A percentile compares a stretch with the other conserved stretches of the same genome.
Evolutionary conservation across 2,797 vertebrate genomes (phyloP).

Genomic region (Morus bassanus): DNA sequence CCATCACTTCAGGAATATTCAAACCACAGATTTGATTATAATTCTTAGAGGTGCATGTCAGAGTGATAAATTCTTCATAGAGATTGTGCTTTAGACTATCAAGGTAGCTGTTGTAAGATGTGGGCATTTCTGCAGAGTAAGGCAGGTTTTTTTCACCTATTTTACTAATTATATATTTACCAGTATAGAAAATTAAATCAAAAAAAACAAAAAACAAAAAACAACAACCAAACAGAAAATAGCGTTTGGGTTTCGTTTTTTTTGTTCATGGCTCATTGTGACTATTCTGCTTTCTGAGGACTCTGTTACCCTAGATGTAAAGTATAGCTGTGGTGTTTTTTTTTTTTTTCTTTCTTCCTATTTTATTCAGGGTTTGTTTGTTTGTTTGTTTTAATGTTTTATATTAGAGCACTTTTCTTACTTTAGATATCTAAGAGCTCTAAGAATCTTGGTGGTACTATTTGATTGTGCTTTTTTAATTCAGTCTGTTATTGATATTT

Average conservation of each 20-base stretch:
- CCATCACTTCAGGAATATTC: background rate
- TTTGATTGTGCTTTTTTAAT: background rate
- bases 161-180: background rate
- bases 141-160: background rate
- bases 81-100: background rate
- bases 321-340: no score
- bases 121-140: background rate
- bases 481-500: background rate
- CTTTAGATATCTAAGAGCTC: background rate
- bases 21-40: background rate
- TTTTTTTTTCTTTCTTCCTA: background rate
- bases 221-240: background rate
- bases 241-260: rapidly evolving
- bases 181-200: background rate
- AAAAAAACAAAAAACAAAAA: background rate
- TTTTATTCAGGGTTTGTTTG: background rate
- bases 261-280: background rate
- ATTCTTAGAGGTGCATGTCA: background rate
- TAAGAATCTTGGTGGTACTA: background rate
- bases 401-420: background rate
- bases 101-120: background rate
- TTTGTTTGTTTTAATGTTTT: background rate
- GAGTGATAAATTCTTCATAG: background rate
- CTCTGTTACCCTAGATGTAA: background rate
- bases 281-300: background rate